phyloP scores from a whole-genome alignment of 2,113 vertebrate genomes.

The Amia ocellicauda region DNA sequence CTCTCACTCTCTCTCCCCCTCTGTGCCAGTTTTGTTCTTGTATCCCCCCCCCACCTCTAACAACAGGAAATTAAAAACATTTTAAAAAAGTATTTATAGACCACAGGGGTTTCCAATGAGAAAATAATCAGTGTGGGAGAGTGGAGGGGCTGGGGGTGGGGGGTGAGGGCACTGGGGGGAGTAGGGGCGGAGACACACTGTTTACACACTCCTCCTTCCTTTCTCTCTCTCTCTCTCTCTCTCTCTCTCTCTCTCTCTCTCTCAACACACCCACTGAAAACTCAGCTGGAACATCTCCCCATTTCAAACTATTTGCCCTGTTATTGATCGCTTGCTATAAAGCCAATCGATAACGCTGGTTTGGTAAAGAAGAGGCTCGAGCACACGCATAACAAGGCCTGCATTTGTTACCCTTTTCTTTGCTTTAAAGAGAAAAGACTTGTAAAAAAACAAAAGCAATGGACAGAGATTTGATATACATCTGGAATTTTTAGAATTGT shows the following conservation, averaged over 20 bases:
- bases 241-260: background rate
- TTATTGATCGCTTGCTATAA: no score
- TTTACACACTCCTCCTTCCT: conserved; percentile 6
- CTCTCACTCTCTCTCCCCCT: conserved; percentile 22
- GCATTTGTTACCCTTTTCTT: no score
- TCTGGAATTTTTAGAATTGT: no score
- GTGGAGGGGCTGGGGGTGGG: conserved; percentile 15
- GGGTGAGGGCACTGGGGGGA: conserved; percentile 23
- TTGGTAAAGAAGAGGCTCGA: no score
- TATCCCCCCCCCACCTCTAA: conserved; percentile 14
- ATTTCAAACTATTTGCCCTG: no score
- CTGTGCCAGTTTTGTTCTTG: conserved; percentile 7
- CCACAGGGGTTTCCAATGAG: conserved; percentile 36
- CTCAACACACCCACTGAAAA: no score
- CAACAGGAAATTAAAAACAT: conserved; percentile 43
- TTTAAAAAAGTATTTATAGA: conserved; percentile 46
- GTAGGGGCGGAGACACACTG: conserved; percentile 10
- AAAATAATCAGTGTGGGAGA: conserved; percentile 40
- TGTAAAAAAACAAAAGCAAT: no score
- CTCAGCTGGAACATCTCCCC: no score
- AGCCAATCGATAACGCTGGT: no score
- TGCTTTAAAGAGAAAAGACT: no score
- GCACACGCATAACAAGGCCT: no score
- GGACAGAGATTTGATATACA: no score
- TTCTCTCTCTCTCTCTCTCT: conserved; percentile 10